These are phyloP conservation scores for Biston betularia DNA, from an alignment of 2,888 invertebrate genomes.

Conservation along the genomic window DNA sequence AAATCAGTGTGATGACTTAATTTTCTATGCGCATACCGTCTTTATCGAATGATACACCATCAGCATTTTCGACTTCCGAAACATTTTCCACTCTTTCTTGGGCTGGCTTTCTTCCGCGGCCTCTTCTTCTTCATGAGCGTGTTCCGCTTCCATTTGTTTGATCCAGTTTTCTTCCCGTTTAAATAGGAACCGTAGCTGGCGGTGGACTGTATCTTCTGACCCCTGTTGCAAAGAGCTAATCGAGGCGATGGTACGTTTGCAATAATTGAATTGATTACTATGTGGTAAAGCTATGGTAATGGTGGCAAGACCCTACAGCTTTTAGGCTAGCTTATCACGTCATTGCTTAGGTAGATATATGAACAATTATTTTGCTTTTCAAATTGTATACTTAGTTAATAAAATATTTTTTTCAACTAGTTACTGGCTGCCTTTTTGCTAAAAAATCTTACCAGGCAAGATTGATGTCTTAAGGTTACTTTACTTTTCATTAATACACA, in stretches of 20 bases:
- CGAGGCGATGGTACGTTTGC: background rate
- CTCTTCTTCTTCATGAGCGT: conserved; percentile 48
- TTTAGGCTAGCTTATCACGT: no score
- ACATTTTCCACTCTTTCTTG: conserved; percentile 64
- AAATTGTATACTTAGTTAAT: no score
- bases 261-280: no score
- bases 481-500: no score
- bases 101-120: conserved; percentile 49
- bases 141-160: conserved; percentile 54
- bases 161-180: conserved; percentile 65
- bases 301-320: no score
- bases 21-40: conserved; percentile 58
- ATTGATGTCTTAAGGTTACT: no score
- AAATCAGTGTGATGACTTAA: background rate
- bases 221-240: conserved; percentile 61
- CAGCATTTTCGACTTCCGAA: conserved; percentile 71
- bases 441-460: no score
- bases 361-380: no score
- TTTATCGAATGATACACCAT: conserved; percentile 78
- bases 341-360: no score
- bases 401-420: no score
- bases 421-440: no score
- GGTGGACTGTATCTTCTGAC: conserved; percentile 79
- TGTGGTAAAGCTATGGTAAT: no score
- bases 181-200: conserved; percentile 73